A percentile compares a stretch with the other conserved stretches of the same genome.
Evolutionary conservation across 2,888 invertebrate species (phyloP).

Genomic region (Rhagonycha lutea): DNA sequence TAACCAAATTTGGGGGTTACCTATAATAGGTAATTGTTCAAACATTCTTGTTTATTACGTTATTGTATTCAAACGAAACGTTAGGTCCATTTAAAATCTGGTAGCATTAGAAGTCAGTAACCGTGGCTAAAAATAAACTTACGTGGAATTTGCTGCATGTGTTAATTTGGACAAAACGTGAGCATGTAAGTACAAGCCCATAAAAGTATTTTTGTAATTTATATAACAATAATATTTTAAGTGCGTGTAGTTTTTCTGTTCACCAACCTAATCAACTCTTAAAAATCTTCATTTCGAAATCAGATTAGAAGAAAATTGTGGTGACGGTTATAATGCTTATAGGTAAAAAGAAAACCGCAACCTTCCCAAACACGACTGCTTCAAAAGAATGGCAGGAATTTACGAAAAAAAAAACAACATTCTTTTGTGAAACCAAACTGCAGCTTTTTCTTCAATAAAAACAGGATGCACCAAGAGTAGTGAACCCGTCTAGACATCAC

Average conservation of each 20-base stretch:
- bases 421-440: neutral
- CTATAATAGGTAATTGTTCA: neutral
- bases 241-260: neutral
- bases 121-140: neutral
- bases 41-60: neutral
- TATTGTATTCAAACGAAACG: neutral
- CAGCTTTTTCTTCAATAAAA: neutral
- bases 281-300: neutral
- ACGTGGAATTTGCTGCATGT: neutral
- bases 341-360: neutral
- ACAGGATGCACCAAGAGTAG: neutral
- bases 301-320: neutral
- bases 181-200: neutral
- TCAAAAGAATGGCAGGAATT: neutral
- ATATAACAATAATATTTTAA: neutral
- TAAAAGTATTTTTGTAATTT: neutral
- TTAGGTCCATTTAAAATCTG: neutral
- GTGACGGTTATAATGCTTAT: neutral
- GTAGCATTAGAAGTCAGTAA: neutral
- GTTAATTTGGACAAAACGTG: neutral
- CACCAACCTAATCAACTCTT: neutral
- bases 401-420: neutral
- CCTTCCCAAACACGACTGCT: neutral
- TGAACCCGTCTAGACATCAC: constrained; percentile 1
- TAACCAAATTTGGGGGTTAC: neutral